A percentile compares a stretch with the other conserved stretches of the same genome.
phyloP scores from a whole-genome alignment of 2,797 vertebrate genomes.

The Atherinosoma microstoma region DNA sequence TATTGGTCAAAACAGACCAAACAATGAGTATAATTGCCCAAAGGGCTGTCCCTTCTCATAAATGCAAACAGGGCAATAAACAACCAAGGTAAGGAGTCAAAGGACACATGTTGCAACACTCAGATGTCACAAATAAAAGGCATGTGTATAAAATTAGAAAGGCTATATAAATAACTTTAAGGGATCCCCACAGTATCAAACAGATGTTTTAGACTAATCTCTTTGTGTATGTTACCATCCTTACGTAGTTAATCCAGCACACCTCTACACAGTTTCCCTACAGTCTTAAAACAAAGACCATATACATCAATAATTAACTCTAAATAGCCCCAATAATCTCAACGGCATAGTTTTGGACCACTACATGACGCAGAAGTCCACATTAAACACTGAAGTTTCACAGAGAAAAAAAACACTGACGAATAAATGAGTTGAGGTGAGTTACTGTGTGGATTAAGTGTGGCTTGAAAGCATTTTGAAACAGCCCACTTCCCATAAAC shows the following conservation, averaged over 20 bases:
- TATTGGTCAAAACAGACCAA: neutral
- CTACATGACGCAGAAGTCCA: neutral
- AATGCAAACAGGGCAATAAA: neutral
- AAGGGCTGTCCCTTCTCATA: neutral
- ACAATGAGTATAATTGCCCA: neutral
- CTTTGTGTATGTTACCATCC: neutral
- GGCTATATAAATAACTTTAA: too few species aligned
- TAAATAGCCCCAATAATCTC: neutral
- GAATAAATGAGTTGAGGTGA: neutral
- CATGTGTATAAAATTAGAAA: neutral
- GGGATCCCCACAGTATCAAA: too few species aligned
- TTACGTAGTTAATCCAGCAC: neutral
- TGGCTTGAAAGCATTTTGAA: neutral
- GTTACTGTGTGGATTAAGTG: too few species aligned
- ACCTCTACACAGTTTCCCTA: neutral
- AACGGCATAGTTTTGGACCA: neutral
- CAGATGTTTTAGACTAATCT: too few species aligned
- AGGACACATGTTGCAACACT: neutral
- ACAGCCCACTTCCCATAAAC: neutral
- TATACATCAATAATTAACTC: conserved; percentile 23
- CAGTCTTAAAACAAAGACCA: conserved; percentile 15
- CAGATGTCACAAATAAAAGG: neutral
- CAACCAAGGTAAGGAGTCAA: neutral
- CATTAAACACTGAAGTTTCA: neutral
- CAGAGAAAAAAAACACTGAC: neutral